These are phyloP conservation scores for Carapus acus DNA, from an alignment of 2,797 vertebrate genomes.

Conservation along the genomic window DNA sequence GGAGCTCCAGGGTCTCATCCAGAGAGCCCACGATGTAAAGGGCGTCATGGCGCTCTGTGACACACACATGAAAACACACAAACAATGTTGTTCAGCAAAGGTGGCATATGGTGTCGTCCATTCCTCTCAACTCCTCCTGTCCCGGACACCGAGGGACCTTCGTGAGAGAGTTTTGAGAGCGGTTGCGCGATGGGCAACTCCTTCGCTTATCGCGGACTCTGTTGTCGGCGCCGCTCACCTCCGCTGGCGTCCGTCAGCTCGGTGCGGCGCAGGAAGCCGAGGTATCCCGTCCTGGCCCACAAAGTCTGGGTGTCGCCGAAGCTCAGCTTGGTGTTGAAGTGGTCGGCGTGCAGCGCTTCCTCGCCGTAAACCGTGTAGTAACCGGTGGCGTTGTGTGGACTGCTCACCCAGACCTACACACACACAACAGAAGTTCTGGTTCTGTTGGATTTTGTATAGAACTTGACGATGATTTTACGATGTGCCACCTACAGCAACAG, in stretches of 20 bases:
- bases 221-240: constrained; percentile 71
- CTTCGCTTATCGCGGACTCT: no score
- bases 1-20: constrained; percentile 84
- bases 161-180: no score
- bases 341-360: constrained; percentile 88
- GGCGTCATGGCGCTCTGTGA: constrained; percentile 82
- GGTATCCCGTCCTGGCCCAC: constrained; percentile 92
- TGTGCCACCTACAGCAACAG: no score
- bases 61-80: constrained; percentile 19
- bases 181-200: no score
- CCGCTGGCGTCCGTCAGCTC: constrained; percentile 94
- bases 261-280: constrained; percentile 91
- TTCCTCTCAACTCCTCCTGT: no score
- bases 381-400: constrained; percentile 90
- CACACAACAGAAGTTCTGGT: no score
- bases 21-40: constrained; percentile 85
- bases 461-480: no score
- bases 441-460: no score
- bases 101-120: no score
- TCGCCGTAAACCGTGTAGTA: constrained; percentile 95
- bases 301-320: constrained; percentile 92
- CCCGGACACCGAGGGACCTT: no score
- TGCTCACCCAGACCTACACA: constrained; percentile 90
- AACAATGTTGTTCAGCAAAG: no score
- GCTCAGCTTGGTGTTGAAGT: constrained; percentile 89